phyloP scores from a whole-genome alignment of 2,888 invertebrate genomes.

The Odontocerum albicorne region DNA sequence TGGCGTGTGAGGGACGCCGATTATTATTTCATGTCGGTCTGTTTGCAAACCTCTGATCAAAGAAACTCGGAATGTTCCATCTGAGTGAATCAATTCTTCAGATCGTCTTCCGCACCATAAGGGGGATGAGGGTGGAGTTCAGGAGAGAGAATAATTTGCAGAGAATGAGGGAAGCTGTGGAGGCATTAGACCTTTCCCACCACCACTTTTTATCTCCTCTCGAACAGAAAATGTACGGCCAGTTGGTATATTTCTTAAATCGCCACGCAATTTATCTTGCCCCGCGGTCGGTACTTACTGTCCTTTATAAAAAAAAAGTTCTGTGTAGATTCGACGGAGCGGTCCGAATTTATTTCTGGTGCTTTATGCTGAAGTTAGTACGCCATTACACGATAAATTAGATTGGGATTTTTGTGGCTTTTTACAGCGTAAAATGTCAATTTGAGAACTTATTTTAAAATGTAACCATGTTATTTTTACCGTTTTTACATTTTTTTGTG shows the following conservation, averaged over 20 bases:
- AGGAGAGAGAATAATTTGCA: constrained; percentile 2
- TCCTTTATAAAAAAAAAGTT: no score
- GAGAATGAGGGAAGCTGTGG: constrained; percentile 5
- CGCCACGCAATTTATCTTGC: constrained; percentile 20
- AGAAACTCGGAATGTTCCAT: constrained; percentile 21
- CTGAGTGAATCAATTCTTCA: constrained; percentile 35
- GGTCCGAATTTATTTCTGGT: no score
- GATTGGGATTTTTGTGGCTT: no score
- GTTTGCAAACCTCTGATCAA: neutral
- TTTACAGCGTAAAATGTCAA: no score
- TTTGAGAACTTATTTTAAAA: no score
- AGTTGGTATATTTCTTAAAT: constrained; percentile 21
- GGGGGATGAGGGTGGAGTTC: neutral
- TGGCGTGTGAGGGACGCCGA: no score
- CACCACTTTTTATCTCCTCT: constrained; percentile 17
- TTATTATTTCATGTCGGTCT: neutral
- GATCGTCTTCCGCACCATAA: constrained; percentile 20
- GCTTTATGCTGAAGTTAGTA: no score
- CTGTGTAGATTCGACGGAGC: no score
- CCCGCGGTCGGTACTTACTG: constrained; percentile 6
- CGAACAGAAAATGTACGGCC: constrained; percentile 15
- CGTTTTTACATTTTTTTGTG: no score
- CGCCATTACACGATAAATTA: no score
- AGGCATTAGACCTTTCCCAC: constrained; percentile 20
- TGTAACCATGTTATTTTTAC: no score